These are phyloP conservation scores for Cepphus grylle DNA, from an alignment of 2,113 vertebrate genomes.

Conservation along the genomic window DNA sequence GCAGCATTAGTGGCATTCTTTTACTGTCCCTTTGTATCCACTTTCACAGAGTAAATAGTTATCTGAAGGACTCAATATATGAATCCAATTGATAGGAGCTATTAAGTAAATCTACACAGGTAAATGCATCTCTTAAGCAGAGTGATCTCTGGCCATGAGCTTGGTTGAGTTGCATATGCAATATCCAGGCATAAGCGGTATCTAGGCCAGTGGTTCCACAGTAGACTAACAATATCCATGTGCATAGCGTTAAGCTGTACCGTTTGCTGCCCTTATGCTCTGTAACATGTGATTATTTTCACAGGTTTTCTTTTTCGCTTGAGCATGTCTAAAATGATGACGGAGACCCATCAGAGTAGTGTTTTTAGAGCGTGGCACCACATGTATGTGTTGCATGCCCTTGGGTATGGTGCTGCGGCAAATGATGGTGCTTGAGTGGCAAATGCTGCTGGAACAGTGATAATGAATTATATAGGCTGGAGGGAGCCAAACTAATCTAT, in stretches of 20 bases:
- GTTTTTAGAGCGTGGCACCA: neutral
- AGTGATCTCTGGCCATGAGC: neutral
- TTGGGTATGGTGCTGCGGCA: neutral
- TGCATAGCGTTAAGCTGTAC: neutral
- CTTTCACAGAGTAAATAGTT: neutral
- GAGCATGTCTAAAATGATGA: neutral
- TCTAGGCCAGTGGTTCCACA: neutral
- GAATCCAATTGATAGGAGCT: neutral
- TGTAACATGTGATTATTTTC: neutral
- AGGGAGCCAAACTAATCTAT: neutral
- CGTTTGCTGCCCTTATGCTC: neutral
- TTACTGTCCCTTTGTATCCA: neutral
- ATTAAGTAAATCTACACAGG: neutral
- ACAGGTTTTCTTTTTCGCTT: neutral
- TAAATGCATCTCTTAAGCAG: neutral
- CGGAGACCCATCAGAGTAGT: neutral
- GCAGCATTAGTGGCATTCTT: neutral
- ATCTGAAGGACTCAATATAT: neutral
- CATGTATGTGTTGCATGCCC: neutral
- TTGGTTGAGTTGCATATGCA: neutral
- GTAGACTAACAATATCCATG: neutral
- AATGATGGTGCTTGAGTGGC: neutral
- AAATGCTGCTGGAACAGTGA: neutral
- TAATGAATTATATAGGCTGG: neutral
- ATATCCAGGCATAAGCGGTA: neutral